Conservation (phyloP, 2,888 invertebrate genomes). For the Conomelus anceps region DNA sequence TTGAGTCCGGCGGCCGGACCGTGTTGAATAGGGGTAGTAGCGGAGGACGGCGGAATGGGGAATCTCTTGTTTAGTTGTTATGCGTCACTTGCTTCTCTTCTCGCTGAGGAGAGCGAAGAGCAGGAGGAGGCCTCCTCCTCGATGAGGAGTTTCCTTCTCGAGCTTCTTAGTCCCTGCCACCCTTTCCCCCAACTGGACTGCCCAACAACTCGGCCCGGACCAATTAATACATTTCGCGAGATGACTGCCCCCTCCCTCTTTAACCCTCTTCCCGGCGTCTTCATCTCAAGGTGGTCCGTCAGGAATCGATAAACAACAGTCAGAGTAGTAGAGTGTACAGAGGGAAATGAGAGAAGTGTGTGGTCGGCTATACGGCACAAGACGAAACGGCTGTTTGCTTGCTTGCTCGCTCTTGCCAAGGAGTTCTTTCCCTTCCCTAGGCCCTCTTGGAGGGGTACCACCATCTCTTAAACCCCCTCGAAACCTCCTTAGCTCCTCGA, state of each 20-base stretch:
- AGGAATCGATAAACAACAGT: conserved; percentile 33
- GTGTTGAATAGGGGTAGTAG: conserved; percentile 22
- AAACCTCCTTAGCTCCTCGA: conserved; percentile 22
- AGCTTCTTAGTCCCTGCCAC: conserved; percentile 4
- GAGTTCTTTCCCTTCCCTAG: conserved; percentile 21
- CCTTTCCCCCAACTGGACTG: conserved; percentile 19
- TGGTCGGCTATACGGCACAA: conserved; percentile 22
- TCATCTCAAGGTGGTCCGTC: conserved; percentile 32
- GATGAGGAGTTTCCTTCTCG: background rate
- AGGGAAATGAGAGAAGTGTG: conserved; percentile 28
- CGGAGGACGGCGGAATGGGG: conserved; percentile 27
- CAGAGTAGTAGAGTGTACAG: conserved; percentile 22
- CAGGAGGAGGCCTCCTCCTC: background rate
- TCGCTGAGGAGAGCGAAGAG: background rate
- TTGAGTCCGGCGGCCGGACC: conserved; percentile 24
- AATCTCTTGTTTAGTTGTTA: conserved; percentile 34
- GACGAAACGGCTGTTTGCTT: background rate
- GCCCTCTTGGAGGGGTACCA: background rate
- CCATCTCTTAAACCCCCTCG: conserved; percentile 1
- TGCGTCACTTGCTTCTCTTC: conserved; percentile 26
- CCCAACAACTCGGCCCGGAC: conserved; percentile 27
- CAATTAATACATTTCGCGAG: conserved; percentile 35
- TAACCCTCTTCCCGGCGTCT: conserved; percentile 19
- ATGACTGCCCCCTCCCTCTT: conserved; percentile 27
- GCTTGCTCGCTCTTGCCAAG: background rate